phyloP scores from a whole-genome alignment of 2,797 vertebrate genomes.

The Cynopterus sphinx region DNA sequence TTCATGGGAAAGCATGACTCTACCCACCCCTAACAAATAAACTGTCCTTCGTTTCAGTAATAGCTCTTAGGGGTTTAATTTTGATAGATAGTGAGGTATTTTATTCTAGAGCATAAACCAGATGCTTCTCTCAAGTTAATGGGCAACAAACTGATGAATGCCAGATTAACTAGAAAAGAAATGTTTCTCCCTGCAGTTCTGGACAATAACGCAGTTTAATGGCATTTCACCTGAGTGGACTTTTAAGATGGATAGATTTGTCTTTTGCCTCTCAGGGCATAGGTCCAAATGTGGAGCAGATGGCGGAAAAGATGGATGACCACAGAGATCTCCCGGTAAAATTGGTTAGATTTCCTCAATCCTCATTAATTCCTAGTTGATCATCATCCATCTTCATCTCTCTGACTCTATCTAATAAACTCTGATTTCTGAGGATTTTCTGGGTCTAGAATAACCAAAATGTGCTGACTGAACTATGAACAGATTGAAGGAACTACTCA shows the following conservation, averaged over 20 bases:
- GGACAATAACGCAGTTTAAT: neutral
- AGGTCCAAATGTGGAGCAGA: constrained; percentile 57
- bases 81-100: neutral
- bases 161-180: constrained; percentile 37
- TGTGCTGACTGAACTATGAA: neutral
- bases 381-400: neutral
- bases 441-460: neutral
- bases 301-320: constrained; percentile 40
- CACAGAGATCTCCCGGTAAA: constrained; percentile 45
- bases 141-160: constrained; percentile 15
- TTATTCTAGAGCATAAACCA: constrained; percentile 46
- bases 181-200: constrained; percentile 38
- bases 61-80: neutral
- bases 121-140: constrained; percentile 43
- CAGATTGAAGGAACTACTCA: neutral
- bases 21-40: neutral
- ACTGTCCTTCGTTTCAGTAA: neutral
- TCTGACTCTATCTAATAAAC: neutral
- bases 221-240: constrained; percentile 11
- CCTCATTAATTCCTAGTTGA: constrained; percentile 16
- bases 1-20: neutral
- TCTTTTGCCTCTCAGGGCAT: neutral
- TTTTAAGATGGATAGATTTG: constrained; percentile 49
- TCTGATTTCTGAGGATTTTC: constrained; percentile 46
- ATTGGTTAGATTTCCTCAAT: neutral